Conservation (phyloP, 2,113 vertebrate species). For the Thermophis baileyi region DNA sequence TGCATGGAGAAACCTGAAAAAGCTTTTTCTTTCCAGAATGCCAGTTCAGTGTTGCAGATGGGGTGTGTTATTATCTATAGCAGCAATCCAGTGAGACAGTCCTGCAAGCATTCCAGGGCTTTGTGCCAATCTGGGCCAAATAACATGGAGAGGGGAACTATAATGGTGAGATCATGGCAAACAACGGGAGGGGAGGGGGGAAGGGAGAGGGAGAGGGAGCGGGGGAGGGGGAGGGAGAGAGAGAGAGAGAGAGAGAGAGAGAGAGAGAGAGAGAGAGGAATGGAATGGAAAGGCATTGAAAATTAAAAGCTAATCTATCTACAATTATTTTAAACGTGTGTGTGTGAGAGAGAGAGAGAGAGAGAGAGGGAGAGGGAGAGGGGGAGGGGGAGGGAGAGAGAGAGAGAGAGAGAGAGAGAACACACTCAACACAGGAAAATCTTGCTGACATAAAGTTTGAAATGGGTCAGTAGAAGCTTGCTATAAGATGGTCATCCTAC, state of each 20-base stretch:
- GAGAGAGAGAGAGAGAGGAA: too few relatives aligned
- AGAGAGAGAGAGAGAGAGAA: too few relatives aligned
- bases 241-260: too few relatives aligned
- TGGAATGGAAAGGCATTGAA: too few relatives aligned
- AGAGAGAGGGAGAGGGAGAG: too few relatives aligned
- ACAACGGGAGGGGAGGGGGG: not conserved
- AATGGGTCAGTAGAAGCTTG: not conserved
- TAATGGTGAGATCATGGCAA: not conserved
- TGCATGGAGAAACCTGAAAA: not conserved
- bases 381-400: too few relatives aligned
- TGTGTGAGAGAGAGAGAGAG: too few relatives aligned
- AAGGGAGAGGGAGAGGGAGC: fast-evolving
- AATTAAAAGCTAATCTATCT: too few relatives aligned
- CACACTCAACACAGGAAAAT: too few relatives aligned
- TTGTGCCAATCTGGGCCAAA: not conserved
- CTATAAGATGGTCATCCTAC: not conserved
- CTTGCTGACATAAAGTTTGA: too few relatives aligned
- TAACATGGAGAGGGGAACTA: not conserved
- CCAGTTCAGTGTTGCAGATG: not conserved
- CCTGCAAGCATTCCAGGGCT: not conserved
- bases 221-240: too few relatives aligned
- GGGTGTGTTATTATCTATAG: not conserved
- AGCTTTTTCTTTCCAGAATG: not conserved
- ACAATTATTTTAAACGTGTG: too few relatives aligned
- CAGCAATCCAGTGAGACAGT: not conserved